These are phyloP conservation scores for Trachelipus rathkii DNA, from an alignment of 1,140 invertebrate genomes.

Conservation along the genomic window DNA sequence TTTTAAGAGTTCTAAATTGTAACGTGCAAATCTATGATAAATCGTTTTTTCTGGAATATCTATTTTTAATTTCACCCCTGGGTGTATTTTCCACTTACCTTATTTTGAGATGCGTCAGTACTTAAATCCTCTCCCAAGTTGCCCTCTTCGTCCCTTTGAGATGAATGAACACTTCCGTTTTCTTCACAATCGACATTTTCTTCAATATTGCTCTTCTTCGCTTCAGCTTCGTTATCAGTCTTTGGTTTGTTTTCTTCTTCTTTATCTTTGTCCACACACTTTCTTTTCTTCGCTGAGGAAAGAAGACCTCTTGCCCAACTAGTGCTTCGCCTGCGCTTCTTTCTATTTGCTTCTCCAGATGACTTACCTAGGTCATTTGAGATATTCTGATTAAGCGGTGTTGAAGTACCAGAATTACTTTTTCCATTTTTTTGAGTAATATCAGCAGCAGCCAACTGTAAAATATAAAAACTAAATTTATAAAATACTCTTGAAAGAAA, in stretches of 20 bases:
- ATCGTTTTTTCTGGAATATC: not conserved
- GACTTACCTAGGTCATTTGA: not conserved
- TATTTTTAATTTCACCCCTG: not conserved
- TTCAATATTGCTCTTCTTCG: conserved; percentile 2
- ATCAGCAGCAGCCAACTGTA: not conserved
- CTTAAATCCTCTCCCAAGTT: not conserved
- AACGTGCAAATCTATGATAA: not conserved
- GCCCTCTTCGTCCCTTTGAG: conserved; percentile 20
- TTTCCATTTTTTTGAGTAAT: not conserved
- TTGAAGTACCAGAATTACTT: conserved; percentile 7
- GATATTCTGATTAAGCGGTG: not conserved
- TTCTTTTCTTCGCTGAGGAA: conserved; percentile 24
- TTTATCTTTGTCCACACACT: conserved; percentile 11
- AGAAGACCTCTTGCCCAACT: not conserved
- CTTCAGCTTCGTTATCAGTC: not conserved
- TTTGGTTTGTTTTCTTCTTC: conserved; percentile 13
- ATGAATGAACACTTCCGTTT: conserved; percentile 30
- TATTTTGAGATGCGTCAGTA: not conserved
- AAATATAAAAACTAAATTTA: not conserved
- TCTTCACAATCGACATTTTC: conserved; percentile 29
- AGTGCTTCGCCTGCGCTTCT: not conserved
- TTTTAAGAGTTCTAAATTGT: too few relatives aligned
- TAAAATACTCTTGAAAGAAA: not conserved
- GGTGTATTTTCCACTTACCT: not conserved
- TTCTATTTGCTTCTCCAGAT: not conserved